These are phyloP conservation scores for Ophthalmolycus amberensis DNA, from an alignment of 2,113 vertebrate genomes.

Conservation along the genomic window DNA sequence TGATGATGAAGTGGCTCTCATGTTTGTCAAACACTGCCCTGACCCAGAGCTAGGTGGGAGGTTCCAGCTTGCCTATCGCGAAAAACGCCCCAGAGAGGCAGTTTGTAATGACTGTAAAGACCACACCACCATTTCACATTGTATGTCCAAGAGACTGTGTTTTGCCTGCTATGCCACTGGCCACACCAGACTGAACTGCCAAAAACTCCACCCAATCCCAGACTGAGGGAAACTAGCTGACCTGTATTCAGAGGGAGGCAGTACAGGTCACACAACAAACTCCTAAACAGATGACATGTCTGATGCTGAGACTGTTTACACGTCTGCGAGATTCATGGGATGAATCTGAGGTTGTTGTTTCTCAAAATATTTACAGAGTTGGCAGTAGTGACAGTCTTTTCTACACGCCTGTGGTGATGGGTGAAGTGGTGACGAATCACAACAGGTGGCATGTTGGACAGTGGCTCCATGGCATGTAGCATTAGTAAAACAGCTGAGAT, in stretches of 20 bases:
- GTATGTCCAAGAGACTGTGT: neutral
- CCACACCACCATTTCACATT: neutral
- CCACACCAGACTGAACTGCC: neutral
- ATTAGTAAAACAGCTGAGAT: slow-evolving; percentile 25
- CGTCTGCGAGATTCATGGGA: neutral
- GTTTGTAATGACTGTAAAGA: neutral
- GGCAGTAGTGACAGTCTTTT: slow-evolving; percentile 3
- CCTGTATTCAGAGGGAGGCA: slow-evolving; percentile 43
- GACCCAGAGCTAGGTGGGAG: neutral
- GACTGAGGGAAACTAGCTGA: neutral
- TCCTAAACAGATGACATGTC: slow-evolving; percentile 13
- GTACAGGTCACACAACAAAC: neutral
- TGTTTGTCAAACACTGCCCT: neutral
- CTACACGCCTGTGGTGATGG: too few species aligned
- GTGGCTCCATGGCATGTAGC: neutral
- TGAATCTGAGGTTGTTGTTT: slow-evolving; percentile 8
- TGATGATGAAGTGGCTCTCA: neutral
- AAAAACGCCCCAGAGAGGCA: neutral
- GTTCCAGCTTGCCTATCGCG: neutral
- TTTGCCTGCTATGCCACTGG: neutral
- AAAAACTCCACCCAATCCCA: neutral
- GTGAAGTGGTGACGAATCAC: too few species aligned
- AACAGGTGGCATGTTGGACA: too few species aligned
- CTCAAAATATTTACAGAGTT: slow-evolving; percentile 23
- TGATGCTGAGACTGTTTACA: slow-evolving; percentile 17